A percentile compares a stretch with the other conserved stretches of the same genome.
These are phyloP conservation scores for Erannis defoliaria DNA, from an alignment of 2,888 invertebrate genomes.

Conservation along the genomic window DNA sequence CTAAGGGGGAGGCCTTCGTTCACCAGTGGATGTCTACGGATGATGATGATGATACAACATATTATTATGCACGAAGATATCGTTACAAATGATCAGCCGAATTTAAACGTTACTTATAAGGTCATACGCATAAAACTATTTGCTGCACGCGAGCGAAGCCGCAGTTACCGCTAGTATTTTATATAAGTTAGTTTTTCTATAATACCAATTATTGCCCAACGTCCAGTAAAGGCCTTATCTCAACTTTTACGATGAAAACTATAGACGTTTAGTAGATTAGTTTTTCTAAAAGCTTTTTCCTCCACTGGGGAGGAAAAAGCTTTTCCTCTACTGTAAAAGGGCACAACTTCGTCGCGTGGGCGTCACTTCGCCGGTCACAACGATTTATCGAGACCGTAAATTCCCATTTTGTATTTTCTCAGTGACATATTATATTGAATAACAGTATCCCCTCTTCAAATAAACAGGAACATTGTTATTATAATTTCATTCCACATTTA, in stretches of 20 bases:
- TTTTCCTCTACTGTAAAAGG: conserved; percentile 2
- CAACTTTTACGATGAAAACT: conserved; percentile 24
- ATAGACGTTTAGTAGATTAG: conserved; percentile 8
- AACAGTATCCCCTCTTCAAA: background rate
- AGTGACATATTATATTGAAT: conserved; percentile 5
- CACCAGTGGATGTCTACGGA: too few relatives aligned
- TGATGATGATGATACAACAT: too few relatives aligned
- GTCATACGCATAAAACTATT: too few relatives aligned
- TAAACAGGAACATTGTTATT: background rate
- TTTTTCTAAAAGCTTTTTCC: conserved; percentile 21
- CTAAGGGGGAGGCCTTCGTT: too few relatives aligned
- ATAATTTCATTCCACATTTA: background rate
- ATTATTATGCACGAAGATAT: too few relatives aligned
- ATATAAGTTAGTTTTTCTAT: background rate
- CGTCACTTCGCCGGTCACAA: conserved; percentile 2
- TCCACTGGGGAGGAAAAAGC: conserved; percentile 17
- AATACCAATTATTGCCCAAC: conserved; percentile 3
- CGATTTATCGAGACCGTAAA: conserved; percentile 13
- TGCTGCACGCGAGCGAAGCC: background rate
- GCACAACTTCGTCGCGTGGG: too few relatives aligned
- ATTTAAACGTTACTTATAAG: too few relatives aligned
- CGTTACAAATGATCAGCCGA: too few relatives aligned
- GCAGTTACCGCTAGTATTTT: background rate
- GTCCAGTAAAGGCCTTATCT: conserved; percentile 6
- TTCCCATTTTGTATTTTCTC: conserved; percentile 21